Conservation (phyloP, 2,797 vertebrate species). For the Alectoris magna region DNA sequence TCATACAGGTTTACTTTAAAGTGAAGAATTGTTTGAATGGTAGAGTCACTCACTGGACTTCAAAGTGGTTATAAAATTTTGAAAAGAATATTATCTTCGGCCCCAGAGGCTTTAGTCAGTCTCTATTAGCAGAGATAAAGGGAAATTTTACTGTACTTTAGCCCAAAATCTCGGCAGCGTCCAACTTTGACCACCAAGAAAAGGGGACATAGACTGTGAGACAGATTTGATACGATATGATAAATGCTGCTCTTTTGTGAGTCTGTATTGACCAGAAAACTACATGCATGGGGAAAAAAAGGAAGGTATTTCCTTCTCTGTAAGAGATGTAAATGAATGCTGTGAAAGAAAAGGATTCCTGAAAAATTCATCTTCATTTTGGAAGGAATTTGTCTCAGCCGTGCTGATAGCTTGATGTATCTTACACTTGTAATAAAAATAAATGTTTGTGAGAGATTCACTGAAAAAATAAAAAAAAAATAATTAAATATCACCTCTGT, state of each 20-base stretch:
- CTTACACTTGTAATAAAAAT: not conserved
- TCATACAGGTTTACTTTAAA: conserved; percentile 20
- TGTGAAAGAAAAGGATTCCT: not conserved
- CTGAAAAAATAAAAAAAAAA: not conserved
- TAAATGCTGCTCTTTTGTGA: not conserved
- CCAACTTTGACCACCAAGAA: not conserved
- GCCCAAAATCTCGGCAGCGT: not conserved
- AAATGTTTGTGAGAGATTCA: not conserved
- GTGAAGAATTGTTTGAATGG: conserved; percentile 15
- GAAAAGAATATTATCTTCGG: not conserved
- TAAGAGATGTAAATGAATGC: not conserved
- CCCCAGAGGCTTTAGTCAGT: not conserved
- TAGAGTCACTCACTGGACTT: not conserved
- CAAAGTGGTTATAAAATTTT: not conserved
- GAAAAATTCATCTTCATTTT: not conserved
- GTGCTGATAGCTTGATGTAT: not conserved
- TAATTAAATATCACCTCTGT: not conserved
- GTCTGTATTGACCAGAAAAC: not conserved
- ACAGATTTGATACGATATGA: not conserved
- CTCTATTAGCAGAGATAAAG: not conserved
- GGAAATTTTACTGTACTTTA: not conserved
- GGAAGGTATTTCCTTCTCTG: not conserved
- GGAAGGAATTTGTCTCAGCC: not conserved
- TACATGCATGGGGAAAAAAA: not conserved
- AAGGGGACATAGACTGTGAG: not conserved